Conservation (phyloP, 2,888 invertebrate genomes). For the Cinara cedri region DNA sequence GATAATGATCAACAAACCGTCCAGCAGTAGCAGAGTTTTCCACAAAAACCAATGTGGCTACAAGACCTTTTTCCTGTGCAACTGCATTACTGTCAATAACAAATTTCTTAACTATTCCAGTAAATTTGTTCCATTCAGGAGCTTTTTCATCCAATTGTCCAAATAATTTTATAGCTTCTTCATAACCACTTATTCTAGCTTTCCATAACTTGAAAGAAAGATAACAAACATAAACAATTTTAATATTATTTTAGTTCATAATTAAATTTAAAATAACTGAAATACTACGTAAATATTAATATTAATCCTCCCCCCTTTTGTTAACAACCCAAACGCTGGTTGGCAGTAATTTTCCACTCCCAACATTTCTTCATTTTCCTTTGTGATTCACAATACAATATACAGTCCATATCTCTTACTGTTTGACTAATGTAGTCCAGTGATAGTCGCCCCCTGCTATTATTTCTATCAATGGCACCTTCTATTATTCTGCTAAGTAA, state of each 20-base stretch:
- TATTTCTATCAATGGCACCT: not conserved
- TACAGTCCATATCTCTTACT: not conserved
- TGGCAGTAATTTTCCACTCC: no score
- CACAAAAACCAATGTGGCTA: conserved; percentile 86
- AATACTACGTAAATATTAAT: no score
- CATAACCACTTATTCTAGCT: conserved; percentile 91
- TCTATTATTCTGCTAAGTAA: not conserved
- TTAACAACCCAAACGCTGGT: no score
- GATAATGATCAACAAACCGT: conserved; percentile 45
- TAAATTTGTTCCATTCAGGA: conserved; percentile 89
- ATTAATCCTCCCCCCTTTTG: no score
- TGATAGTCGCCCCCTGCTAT: not conserved
- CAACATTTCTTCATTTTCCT: no score
- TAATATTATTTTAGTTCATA: no score
- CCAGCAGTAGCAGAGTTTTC: conserved; percentile 88
- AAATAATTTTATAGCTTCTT: conserved; percentile 89
- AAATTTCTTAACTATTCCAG: conserved; percentile 91
- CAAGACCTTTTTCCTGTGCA: conserved; percentile 94
- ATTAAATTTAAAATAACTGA: no score
- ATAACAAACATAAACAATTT: conserved; percentile 31
- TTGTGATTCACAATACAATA: not conserved
- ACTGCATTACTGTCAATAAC: conserved; percentile 92
- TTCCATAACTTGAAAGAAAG: conserved; percentile 78
- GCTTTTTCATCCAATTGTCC: conserved; percentile 90
- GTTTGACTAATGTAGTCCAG: not conserved